Base-by-base conservation (phyloP, 35 echinoderm and acorn worm species). In the Nesometra sesokonis region DNA sequence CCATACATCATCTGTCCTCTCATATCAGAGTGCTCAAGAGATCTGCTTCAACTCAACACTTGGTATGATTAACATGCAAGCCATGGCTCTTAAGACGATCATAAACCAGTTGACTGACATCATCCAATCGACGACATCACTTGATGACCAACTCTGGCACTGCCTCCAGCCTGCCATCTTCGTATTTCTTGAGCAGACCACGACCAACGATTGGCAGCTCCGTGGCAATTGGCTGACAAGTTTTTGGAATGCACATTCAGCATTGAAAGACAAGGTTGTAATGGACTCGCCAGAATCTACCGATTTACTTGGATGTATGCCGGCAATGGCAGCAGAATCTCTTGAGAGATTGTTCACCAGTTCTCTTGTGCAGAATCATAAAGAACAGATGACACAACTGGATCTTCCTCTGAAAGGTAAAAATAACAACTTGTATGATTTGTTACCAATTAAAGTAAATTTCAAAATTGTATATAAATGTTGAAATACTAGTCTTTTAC, bases 181-280 rank as follows among this genome's bases (percentile, higher is more conserved):
- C 11, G 47, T 82, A 3, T 79, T 91, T 33, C 21, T 97, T 35
- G 92, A 90, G 32, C 78, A 77, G 79, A 84, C 91, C 32, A 91
- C 88, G 9, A 79, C 30, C 43, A 46, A 84, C 17, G 91, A 93
- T 82, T 93, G 89, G 80, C 30, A 91, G 30, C 83, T 91, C 0
- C 47, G 89, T 33, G 47, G 37, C 82, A 76, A 93, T 86, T 91
- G 89, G 84, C 37, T 93, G 76, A 77, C 76, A 31, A 77, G 67
- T 36, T 30, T 46, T 30, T 89, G 87, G 91, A 40, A 32, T 19
- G 21, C 33, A 80, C 23, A 19, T 80, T 1, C 33, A 87, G 77
- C 31, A 0, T 29, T 52, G 46, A 3, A 23, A 37, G 34, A 76
- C 34, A 81, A 1, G 37, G 87, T 57, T 13, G 31, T 79, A 13